phyloP scores from a whole-genome alignment of 2,797 vertebrate genomes.

The Lepus oiostolus region DNA sequence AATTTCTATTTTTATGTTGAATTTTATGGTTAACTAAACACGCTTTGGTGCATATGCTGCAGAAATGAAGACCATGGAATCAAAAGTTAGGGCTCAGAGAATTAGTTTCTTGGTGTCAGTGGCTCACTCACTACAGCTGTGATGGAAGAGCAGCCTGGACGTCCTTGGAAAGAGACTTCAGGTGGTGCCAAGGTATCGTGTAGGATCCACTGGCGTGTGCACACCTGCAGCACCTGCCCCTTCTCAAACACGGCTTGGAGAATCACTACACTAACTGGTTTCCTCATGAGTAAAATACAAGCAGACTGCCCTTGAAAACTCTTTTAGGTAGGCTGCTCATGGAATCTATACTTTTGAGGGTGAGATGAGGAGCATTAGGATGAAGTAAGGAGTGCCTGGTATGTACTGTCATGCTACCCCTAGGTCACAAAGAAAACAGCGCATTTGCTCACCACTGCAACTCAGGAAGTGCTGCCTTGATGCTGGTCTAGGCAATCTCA shows the following conservation, averaged over 20 bases:
- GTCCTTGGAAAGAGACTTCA: neutral
- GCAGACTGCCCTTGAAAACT: conserved; percentile 21
- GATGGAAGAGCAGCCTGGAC: neutral
- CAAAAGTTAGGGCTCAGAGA: neutral
- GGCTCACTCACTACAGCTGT: neutral
- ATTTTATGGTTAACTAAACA: neutral
- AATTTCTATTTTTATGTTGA: conserved; percentile 10
- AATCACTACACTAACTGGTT: neutral
- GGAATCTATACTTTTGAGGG: neutral
- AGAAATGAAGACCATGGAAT: neutral
- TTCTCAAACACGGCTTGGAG: neutral
- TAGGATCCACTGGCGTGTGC: neutral
- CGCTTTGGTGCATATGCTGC: neutral
- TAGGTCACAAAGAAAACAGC: neutral
- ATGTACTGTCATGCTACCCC: neutral
- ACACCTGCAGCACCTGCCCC: neutral
- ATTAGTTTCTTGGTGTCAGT: neutral
- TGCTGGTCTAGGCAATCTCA: neutral
- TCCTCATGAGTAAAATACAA: conserved; percentile 4
- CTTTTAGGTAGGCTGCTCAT: neutral
- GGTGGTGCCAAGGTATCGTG: neutral
- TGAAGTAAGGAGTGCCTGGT: neutral
- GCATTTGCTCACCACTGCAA: neutral
- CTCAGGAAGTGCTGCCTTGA: neutral
- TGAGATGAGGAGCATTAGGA: neutral